phyloP scores from a whole-genome alignment of 2,888 invertebrate species.

The Tetragonisca angustula region DNA sequence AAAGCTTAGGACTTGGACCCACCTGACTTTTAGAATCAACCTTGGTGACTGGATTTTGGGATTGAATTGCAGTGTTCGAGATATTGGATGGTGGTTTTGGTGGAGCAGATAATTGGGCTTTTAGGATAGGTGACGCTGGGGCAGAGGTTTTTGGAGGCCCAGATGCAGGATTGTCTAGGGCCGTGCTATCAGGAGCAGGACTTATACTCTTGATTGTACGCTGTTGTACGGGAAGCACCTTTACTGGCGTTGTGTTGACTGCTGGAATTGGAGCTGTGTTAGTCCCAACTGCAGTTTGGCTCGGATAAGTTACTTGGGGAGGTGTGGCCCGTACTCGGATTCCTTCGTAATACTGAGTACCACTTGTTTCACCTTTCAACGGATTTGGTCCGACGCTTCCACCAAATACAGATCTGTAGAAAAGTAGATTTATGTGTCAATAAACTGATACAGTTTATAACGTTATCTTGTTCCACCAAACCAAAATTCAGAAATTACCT shows the following conservation, averaged over 20 bases:
- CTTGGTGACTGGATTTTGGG: constrained; percentile 85
- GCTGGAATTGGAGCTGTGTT: constrained; percentile 75
- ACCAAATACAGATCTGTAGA: constrained; percentile 91
- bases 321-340: constrained; percentile 88
- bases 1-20: constrained; percentile 83
- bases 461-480: rapidly evolving
- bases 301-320: constrained; percentile 84
- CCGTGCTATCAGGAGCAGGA: constrained; percentile 79
- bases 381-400: constrained; percentile 92
- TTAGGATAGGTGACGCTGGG: constrained; percentile 92
- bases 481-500: constrained; percentile 85
- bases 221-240: constrained; percentile 84
- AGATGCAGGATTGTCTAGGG: constrained; percentile 78
- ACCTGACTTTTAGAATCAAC: constrained; percentile 86
- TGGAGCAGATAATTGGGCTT: constrained; percentile 92
- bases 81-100: constrained; percentile 83
- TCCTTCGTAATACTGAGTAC: constrained; percentile 88
- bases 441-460: background rate
- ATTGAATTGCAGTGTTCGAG: constrained; percentile 83
- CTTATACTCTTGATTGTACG: constrained; percentile 81
- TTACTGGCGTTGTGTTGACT: constrained; percentile 84
- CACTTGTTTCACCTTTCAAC: constrained; percentile 87
- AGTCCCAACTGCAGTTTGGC: constrained; percentile 75
- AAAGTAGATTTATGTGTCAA: background rate
- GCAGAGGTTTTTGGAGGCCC: constrained; percentile 83